These are phyloP conservation scores for Mionectes olivaceus DNA, from an alignment of 2,797 vertebrate genomes.

Conservation along the genomic window DNA sequence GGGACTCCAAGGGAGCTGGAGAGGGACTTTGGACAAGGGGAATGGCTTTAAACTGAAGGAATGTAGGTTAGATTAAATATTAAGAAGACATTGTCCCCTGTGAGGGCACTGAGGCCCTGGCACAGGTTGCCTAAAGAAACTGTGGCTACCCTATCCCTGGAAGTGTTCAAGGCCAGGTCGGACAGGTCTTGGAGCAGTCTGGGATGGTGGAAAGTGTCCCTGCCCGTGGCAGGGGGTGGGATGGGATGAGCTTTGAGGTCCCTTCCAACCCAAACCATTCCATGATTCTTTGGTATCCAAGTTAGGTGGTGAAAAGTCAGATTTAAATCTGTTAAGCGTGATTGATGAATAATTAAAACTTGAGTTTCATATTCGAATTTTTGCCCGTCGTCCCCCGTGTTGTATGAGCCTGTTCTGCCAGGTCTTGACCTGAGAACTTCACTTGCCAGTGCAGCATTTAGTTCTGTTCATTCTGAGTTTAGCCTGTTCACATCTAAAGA, in stretches of 20 bases:
- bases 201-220: not conserved
- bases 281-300: not conserved
- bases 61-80: not conserved
- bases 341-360: not conserved
- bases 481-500: not conserved
- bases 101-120: not conserved
- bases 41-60: not conserved
- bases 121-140: not conserved
- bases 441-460: not conserved
- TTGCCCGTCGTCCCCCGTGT: not conserved
- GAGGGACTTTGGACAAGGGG: not conserved
- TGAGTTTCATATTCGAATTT: not conserved
- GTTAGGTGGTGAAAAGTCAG: not conserved
- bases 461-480: not conserved
- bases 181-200: not conserved
- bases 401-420: not conserved
- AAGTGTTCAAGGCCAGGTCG: not conserved
- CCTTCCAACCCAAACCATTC: not conserved
- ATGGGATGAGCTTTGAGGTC: not conserved
- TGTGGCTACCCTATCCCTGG: not conserved
- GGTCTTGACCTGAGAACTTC: not conserved
- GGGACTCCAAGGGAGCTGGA: not conserved
- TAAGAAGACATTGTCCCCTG: not conserved
- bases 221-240: not conserved
- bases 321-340: not conserved